These are phyloP conservation scores for Pollachius pollachius DNA, from an alignment of 2,113 vertebrate species.

Conservation along the genomic window DNA sequence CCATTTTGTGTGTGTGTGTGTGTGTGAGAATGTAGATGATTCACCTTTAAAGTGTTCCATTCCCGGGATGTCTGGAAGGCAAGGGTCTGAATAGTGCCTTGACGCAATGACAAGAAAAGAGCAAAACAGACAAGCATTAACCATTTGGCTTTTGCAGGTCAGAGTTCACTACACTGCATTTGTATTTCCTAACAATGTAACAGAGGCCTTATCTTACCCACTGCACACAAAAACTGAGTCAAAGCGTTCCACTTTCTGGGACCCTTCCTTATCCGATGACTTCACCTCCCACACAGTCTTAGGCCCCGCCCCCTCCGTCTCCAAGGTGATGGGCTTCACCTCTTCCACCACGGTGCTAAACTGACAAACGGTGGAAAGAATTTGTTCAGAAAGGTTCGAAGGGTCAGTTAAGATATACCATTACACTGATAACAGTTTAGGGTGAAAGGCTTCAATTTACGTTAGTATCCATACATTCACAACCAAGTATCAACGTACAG, in stretches of 20 bases:
- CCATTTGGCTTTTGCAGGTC: neutral
- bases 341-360: constrained; percentile 63
- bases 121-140: constrained; percentile 13
- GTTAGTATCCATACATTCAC: no score
- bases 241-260: constrained; percentile 54
- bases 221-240: constrained; percentile 70
- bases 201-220: constrained; percentile 51
- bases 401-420: no score
- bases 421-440: no score
- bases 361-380: constrained; percentile 27
- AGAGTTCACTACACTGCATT: no score
- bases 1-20: no score
- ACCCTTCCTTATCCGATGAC: constrained; percentile 42
- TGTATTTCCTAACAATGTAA: no score
- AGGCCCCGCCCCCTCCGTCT: constrained; percentile 15
- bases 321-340: constrained; percentile 54
- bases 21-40: neutral
- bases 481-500: no score
- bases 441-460: no score
- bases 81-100: constrained; percentile 78
- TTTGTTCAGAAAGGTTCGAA: neutral
- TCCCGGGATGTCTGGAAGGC: constrained; percentile 74
- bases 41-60: constrained; percentile 75
- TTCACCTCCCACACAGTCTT: constrained; percentile 65
- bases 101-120: constrained; percentile 17